Conservation (phyloP, 2,888 invertebrate genomes). For the Mimumesa dahlbomi region DNA sequence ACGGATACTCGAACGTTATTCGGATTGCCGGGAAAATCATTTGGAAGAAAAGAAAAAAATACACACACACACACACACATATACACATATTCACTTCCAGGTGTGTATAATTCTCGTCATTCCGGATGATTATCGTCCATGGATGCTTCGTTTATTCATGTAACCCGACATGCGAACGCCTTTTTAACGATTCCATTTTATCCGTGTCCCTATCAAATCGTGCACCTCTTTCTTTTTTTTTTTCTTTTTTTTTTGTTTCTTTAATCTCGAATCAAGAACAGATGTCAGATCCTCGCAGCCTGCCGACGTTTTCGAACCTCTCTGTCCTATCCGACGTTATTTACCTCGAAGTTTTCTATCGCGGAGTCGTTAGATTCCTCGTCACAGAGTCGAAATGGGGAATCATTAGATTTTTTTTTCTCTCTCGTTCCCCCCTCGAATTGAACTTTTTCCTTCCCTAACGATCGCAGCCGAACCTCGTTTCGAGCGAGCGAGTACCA, state of each 20-base stretch:
- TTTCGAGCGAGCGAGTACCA: slow-evolving; percentile 63
- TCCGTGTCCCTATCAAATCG: neutral
- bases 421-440: slow-evolving; percentile 4
- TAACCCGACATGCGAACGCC: too few species aligned
- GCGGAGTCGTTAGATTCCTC: slow-evolving; percentile 14
- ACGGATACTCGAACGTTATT: slow-evolving; percentile 57
- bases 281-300: neutral
- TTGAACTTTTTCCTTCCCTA: slow-evolving; percentile 31
- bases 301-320: neutral
- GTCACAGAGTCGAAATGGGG: slow-evolving; percentile 27
- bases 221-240: too few species aligned
- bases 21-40: slow-evolving; percentile 50
- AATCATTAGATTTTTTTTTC: slow-evolving; percentile 47
- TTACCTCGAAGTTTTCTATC: neutral
- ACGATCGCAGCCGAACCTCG: slow-evolving; percentile 53
- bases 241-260: too few species aligned
- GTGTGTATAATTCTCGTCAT: slow-evolving; percentile 27
- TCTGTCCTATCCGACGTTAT: neutral
- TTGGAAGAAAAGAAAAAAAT: slow-evolving; percentile 25
- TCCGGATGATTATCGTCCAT: slow-evolving; percentile 37
- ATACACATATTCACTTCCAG: too few species aligned
- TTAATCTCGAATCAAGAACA: neutral
- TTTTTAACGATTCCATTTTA: neutral
- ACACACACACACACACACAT: too few species aligned
- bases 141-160: neutral